phyloP scores from a whole-genome alignment of 2,888 invertebrate species.

The Argynnis bischoffii region DNA sequence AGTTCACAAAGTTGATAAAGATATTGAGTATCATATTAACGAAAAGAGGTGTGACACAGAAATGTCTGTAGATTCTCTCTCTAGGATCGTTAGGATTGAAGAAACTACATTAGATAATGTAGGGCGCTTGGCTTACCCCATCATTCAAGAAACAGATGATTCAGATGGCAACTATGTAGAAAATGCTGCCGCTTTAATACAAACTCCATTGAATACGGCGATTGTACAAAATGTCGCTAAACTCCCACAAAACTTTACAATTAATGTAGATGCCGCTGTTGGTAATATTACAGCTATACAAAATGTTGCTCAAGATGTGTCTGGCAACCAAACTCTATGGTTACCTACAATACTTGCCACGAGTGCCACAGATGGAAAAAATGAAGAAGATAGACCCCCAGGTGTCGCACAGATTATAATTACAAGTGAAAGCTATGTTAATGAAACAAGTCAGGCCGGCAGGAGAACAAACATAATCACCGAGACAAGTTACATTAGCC shows the following conservation, averaged over 20 bases:
- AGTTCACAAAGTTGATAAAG: constrained; percentile 64
- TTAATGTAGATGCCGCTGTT: constrained; percentile 75
- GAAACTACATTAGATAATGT: constrained; percentile 68
- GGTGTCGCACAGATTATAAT: constrained; percentile 76
- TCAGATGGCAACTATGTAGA: constrained; percentile 71
- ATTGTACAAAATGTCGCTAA: constrained; percentile 77
- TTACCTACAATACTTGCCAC: constrained; percentile 74
- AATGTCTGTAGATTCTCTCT: constrained; percentile 70
- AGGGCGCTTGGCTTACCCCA: constrained; percentile 68
- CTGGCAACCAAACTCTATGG: constrained; percentile 74
- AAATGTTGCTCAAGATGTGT: constrained; percentile 73
- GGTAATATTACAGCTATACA: constrained; percentile 75
- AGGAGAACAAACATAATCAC: constrained; percentile 70
- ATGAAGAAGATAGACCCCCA: constrained; percentile 66
- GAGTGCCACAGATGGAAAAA: constrained; percentile 64
- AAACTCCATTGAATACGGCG: constrained; percentile 70
- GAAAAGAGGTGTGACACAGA: constrained; percentile 68
- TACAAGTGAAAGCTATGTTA: constrained; percentile 73
- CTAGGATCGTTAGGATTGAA: constrained; percentile 73
- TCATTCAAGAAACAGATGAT: constrained; percentile 71
- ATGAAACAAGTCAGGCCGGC: constrained; percentile 59
- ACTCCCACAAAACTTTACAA: constrained; percentile 75
- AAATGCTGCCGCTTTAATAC: constrained; percentile 69
- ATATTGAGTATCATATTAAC: constrained; percentile 71
- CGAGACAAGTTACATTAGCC: constrained; percentile 66